Base-by-base conservation (phyloP, 2,797 vertebrate species). In the Oreochromis mossambicus region DNA sequence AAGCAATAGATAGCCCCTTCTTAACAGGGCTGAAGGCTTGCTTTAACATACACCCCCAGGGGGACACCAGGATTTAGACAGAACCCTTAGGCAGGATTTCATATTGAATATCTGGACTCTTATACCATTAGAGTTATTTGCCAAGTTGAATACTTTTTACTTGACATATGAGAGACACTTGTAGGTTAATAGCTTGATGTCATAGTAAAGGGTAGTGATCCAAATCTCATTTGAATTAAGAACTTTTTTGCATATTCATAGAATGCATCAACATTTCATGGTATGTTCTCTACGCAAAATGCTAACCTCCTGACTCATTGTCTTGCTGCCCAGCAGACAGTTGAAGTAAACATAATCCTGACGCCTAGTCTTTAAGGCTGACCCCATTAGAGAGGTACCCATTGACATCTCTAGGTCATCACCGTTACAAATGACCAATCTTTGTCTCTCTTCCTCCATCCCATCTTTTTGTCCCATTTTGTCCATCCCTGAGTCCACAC, bases 341-440 rank as follows among this genome's bases (percentile, higher is more conserved):
- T 83, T 89, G 80, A 87, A 38, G 61, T 80, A 91, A 90, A 85
- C 80, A 77, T 93, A 93, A 2, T 12, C 85, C 88, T 17, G 0
- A 91, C 8, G 79, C 78, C 66, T 73, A 66, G 48, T 87, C 87
- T 83, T 85, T 58, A 90, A 78, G 8, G 58, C 70, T 91, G 92
- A 93, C 92, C 92, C 91, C 91, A 87, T 92, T 94, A 90, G 29
- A 66, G 79, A 91, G 86, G 87, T 85, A 8, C 84, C 38, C 61
- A 70, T 43, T 81, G 88, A 43, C 84, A 86, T 90, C 88, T 92
- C 88, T 84, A 75, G 93, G 92, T 94, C 88, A 92, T 81, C 84
- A 61, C n/a, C 48, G 19, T 80, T 52, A 79, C 91, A 88, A 91
- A 81, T 70, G 43, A 54, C 70, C 86, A 29, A 17, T 73, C 82